These are phyloP conservation scores for Paramormyrops kingsleyae DNA, from an alignment of 2,113 vertebrate genomes.

Conservation along the genomic window DNA sequence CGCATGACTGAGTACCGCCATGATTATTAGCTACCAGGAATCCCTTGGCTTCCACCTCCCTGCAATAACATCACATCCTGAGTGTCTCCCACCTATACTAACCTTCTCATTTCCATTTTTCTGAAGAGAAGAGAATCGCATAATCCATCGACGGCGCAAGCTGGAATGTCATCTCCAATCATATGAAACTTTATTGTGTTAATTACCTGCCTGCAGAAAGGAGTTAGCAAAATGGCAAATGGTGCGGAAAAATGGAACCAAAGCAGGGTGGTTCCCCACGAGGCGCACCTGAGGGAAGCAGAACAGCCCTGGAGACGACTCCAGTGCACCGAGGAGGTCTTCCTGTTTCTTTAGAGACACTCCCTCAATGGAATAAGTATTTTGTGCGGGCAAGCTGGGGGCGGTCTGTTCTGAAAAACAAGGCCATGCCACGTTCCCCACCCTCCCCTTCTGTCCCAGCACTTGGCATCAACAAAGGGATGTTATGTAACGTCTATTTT, in stretches of 20 bases:
- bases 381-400: constrained; percentile 44
- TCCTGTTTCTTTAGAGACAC: constrained; percentile 60
- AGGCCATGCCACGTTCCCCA: constrained; percentile 55
- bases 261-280: background rate
- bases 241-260: background rate
- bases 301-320: constrained; percentile 15
- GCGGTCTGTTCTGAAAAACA: constrained; percentile 59
- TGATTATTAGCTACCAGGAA: background rate
- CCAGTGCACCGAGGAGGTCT: constrained; percentile 41
- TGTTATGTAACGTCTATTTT: constrained; percentile 69
- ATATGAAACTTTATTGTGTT: background rate
- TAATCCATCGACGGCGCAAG: background rate
- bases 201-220: background rate
- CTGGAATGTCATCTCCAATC: background rate
- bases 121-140: background rate
- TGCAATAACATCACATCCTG: background rate
- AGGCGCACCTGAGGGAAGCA: background rate
- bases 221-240: background rate
- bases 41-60: background rate
- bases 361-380: constrained; percentile 47
- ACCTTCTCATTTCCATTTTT: background rate
- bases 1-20: background rate
- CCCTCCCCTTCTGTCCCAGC: constrained; percentile 49
- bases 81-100: background rate
- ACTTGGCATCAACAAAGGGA: constrained; percentile 66